phyloP scores from a whole-genome alignment of 2,113 vertebrate genomes.

The Melanostigma gelatinosum region DNA sequence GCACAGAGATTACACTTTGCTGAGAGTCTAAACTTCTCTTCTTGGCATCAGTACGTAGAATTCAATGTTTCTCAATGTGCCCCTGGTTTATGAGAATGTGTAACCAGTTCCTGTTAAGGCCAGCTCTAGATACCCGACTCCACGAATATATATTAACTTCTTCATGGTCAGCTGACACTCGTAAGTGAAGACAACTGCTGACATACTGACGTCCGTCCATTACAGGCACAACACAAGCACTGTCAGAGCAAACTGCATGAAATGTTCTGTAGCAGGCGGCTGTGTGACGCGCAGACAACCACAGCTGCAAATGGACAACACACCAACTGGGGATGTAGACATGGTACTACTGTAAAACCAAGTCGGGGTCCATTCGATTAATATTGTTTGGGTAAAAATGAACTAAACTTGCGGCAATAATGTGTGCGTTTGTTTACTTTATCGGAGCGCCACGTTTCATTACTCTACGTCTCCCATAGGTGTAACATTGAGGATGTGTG shows the following conservation, averaged over 20 bases:
- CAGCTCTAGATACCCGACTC: not conserved
- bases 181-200: constrained; percentile 19
- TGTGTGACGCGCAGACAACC: constrained; percentile 2
- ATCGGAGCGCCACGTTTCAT: no score
- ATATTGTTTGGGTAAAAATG: not conserved
- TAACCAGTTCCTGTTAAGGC: not conserved
- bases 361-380: not conserved
- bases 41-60: not conserved
- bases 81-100: not conserved
- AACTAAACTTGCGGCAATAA: not conserved
- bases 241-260: constrained; percentile 35
- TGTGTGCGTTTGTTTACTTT: not conserved
- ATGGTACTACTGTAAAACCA: not conserved
- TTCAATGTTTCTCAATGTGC: not conserved
- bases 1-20: not conserved
- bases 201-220: constrained; percentile 2
- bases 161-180: constrained; percentile 31
- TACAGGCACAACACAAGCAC: constrained; percentile 34
- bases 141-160: constrained; percentile 4
- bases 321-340: not conserved
- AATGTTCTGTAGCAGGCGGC: constrained; percentile 6
- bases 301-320: not conserved
- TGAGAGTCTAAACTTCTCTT: not conserved
- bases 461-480: not conserved
- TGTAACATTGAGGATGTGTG: not conserved